Evolutionary conservation across 2,888 invertebrate species (phyloP).

Genomic region (Leptopilina myrica): DNA sequence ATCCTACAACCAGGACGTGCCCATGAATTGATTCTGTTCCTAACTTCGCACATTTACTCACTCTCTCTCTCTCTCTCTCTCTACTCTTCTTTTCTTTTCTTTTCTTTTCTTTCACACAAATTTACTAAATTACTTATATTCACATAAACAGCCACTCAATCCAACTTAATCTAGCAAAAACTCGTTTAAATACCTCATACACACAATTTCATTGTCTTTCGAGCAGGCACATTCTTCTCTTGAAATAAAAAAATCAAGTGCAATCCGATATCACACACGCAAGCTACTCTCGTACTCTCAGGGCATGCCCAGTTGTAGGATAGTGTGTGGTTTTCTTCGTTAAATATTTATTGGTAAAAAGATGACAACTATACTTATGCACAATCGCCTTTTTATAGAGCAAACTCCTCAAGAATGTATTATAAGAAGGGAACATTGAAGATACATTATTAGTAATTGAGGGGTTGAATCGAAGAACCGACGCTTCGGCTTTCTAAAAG

Average conservation of each 20-base stretch:
- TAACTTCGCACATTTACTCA: constrained; percentile 19
- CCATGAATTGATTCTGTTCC: constrained; percentile 58
- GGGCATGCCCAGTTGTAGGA: constrained; percentile 77
- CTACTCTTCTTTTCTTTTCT: constrained; percentile 64
- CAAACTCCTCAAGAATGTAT: neutral
- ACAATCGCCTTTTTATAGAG: too few relatives aligned
- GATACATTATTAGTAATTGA: too few relatives aligned
- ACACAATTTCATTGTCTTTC: constrained; percentile 45
- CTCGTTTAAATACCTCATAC: constrained; percentile 47
- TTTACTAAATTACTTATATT: too few relatives aligned
- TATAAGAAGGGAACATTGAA: neutral
- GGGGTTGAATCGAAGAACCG: too few relatives aligned
- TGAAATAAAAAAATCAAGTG: constrained; percentile 20
- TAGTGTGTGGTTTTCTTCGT: constrained; percentile 63
- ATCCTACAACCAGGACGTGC: constrained; percentile 77
- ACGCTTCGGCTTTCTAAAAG: too few relatives aligned
- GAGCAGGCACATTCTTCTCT: neutral
- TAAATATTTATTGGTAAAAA: constrained; percentile 30
- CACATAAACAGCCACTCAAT: too few relatives aligned
- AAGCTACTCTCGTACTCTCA: constrained; percentile 75
- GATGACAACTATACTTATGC: neutral
- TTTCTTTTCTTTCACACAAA: constrained; percentile 52
- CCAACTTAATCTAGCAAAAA: too few relatives aligned
- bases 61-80: constrained; percentile 60
- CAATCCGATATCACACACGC: constrained; percentile 60